Evolutionary conservation across 2,113 vertebrate genomes (phyloP).

Genomic region (Notiomystis cincta): DNA sequence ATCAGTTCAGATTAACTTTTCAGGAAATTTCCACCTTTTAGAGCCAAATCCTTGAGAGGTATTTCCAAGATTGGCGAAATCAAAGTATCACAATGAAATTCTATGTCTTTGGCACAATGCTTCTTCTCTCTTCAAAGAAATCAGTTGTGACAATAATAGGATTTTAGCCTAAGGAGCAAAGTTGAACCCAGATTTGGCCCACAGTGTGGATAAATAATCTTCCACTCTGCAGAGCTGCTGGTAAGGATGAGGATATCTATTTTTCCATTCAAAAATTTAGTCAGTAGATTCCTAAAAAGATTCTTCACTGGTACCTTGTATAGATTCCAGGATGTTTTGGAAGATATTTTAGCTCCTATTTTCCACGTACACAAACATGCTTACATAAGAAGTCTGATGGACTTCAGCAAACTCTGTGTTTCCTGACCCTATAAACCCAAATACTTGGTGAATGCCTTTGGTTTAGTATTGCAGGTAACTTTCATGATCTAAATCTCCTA

Average conservation of each 20-base stretch:
- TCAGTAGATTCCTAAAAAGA: background rate
- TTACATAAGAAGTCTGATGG: conserved; percentile 14
- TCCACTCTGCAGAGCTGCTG: background rate
- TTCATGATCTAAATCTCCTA: conserved; percentile 36
- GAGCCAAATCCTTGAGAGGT: background rate
- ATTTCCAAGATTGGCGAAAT: background rate
- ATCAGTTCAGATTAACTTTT: conserved; percentile 19
- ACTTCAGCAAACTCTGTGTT: background rate
- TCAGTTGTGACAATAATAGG: background rate
- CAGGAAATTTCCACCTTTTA: conserved; percentile 12
- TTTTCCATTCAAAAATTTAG: background rate
- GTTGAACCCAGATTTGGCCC: background rate
- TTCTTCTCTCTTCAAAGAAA: background rate
- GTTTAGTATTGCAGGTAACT: conserved; percentile 34
- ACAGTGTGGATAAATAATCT: background rate
- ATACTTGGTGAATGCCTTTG: background rate
- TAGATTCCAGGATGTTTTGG: background rate
- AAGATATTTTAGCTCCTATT: conserved; percentile 6
- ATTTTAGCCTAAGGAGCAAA: background rate
- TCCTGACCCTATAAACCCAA: conserved; percentile 29
- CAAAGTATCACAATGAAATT: background rate
- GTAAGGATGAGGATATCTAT: background rate
- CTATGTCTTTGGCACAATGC: background rate
- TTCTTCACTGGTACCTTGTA: background rate
- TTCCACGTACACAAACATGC: background rate